Base-by-base conservation (phyloP, 1,140 invertebrate species). In the Chionoecetes opilio region DNA sequence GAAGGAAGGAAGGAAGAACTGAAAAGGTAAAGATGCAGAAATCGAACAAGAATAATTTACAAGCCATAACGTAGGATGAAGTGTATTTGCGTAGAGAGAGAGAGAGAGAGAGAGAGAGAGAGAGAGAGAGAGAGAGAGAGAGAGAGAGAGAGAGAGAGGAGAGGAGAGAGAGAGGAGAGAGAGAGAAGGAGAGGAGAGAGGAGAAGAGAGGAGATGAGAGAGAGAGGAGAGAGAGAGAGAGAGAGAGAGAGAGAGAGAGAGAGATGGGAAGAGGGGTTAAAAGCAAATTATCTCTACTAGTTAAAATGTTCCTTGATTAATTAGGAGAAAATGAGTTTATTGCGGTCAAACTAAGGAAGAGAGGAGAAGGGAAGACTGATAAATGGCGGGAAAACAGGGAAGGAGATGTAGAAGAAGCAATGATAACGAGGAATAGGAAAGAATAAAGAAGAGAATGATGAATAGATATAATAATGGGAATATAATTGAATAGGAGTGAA, bases 221-320 rank as follows among this genome's bases (percentile, higher is more conserved):
- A 35, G 35, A 35, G 35, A 37, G 35, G 35, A 88, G 87, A 88
- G 35, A 63, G 38, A 63, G n/a, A 75, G n/a, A 63, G 90, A 92
- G 63, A 92, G 63, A 92, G 90, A 82, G 90, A 82, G 63, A 92
- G 90, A 92, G 90, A 92, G 63, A 82, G 63, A 92, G 91, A 92
- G 91, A 82, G 63, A 92, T 8, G 6, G 89, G 37, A 35, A 53
- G 89, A 91, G 35, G 37, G 41, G 37, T 5, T 29, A 38, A 41
- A 34, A 41, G 88, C 26, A 34, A 90, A 75, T 14, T 14, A n/a
- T 75, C 11, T 11, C 63, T 75, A 14, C n/a, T 26, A 41, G 88
- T n/a, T 17, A 90, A 0, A 35, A 21, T n/a, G n/a, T n/a, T n/a
- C n/a, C n/a, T n/a, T n/a, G n/a, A 53, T 53, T 53, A 53, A 14